Percentiles rank a stretch among this genome's conserved stretches.
Conservation (phyloP, 2,888 invertebrate genomes). For the Drosophila pseudotalamancana region DNA sequence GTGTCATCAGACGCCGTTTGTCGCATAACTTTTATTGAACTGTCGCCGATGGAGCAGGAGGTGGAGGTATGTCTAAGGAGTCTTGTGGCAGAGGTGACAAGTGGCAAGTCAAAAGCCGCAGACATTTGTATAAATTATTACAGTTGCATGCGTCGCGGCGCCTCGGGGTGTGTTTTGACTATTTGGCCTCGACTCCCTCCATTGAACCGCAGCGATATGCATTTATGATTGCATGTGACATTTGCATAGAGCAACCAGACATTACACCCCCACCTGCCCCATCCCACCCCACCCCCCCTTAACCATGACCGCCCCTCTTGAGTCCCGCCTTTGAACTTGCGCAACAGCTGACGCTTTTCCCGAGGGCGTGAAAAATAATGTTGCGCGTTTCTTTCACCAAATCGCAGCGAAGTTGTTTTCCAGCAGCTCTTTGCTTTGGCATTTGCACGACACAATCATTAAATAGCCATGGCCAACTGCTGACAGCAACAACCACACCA, state of each 20-base stretch:
- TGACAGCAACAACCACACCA: constrained; percentile 57
- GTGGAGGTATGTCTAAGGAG: not conserved
- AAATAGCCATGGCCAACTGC: constrained; percentile 76
- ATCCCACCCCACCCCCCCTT: not conserved
- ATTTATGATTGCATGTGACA: constrained; percentile 75
- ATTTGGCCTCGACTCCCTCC: constrained; percentile 11
- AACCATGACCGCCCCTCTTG: not conserved
- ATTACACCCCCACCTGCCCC: not conserved
- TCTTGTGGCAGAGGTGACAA: constrained; percentile 64
- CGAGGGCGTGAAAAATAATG: constrained; percentile 48
- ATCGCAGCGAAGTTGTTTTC: constrained; percentile 17
- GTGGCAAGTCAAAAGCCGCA: constrained; percentile 74
- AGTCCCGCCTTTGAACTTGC: constrained; percentile 20
- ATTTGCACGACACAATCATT: constrained; percentile 78
- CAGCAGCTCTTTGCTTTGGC: constrained; percentile 48
- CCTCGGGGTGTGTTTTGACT: constrained; percentile 45
- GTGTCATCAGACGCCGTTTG: constrained; percentile 67
- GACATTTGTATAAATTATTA: constrained; percentile 77
- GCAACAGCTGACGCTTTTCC: constrained; percentile 44
- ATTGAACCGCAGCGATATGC: constrained; percentile 54
- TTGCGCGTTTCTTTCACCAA: constrained; percentile 41
- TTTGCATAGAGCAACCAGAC: constrained; percentile 53
- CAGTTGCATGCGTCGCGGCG: constrained; percentile 51
- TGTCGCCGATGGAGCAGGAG: constrained; percentile 44
- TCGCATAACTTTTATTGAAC: constrained; percentile 78